Conservation (phyloP, 2,113 vertebrate genomes). For the Lipophrys pholis region DNA sequence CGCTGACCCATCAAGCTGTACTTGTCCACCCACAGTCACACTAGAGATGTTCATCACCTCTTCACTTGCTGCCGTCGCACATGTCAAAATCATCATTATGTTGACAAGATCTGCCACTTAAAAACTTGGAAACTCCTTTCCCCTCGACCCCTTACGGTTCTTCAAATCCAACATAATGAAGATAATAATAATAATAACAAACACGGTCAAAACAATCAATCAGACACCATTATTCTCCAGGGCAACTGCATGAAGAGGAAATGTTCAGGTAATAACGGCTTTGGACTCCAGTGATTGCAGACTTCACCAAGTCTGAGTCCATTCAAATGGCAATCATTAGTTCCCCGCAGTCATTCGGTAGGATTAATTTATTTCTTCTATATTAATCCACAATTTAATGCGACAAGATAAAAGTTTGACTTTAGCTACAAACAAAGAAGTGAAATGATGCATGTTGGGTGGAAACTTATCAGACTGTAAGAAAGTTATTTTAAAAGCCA, state of each 20-base stretch:
- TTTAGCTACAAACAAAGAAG: slow-evolving; percentile 32
- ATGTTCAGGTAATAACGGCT: slow-evolving; percentile 46
- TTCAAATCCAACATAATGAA: slow-evolving; percentile 8
- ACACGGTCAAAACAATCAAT: slow-evolving; percentile 26
- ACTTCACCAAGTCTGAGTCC: slow-evolving; percentile 36
- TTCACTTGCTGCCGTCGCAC: no score
- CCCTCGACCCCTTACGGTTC: background rate
- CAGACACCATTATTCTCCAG: slow-evolving; percentile 30
- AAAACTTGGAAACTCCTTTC: background rate
- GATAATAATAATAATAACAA: slow-evolving; percentile 5
- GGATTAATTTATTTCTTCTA: slow-evolving; percentile 53
- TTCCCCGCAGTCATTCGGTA: slow-evolving; percentile 42
- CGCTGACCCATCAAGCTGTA: no score
- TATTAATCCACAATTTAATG: slow-evolving; percentile 52
- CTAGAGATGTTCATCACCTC: no score
- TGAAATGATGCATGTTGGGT: slow-evolving; percentile 28
- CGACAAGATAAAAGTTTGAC: slow-evolving; percentile 36
- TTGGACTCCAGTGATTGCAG: slow-evolving; percentile 46
- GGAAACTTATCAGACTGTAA: slow-evolving; percentile 3
- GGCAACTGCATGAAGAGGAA: slow-evolving; percentile 6
- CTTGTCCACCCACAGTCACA: no score
- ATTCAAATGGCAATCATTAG: slow-evolving; percentile 51
- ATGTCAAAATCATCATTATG: no score
- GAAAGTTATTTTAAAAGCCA: slow-evolving; percentile 23
- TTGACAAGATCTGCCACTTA: no score